A percentile compares a stretch with the other conserved stretches of the same genome.
Conservation (phyloP, 2,113 vertebrate species). For the Thinocorus orbignyianus region DNA sequence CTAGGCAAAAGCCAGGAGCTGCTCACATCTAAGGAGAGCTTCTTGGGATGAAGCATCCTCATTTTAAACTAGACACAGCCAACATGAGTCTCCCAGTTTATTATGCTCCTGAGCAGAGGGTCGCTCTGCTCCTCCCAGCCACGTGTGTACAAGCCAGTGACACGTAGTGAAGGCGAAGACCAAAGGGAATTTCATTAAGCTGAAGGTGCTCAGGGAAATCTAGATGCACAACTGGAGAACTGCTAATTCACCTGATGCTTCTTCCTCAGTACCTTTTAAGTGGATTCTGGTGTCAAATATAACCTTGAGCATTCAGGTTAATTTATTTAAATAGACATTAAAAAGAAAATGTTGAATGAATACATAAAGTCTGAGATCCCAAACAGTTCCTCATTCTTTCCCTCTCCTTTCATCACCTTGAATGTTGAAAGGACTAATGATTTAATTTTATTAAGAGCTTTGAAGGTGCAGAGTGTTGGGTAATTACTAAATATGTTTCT, state of each 20-base stretch:
- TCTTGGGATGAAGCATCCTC: background rate
- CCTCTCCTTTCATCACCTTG: constrained; percentile 41
- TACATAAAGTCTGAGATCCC: constrained; percentile 14
- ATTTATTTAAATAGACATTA: constrained; percentile 47
- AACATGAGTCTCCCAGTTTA: background rate
- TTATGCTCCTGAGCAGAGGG: background rate
- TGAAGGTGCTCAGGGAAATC: background rate
- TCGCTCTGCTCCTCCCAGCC: background rate
- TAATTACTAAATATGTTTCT: constrained; percentile 39
- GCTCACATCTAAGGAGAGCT: background rate
- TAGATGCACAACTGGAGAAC: background rate
- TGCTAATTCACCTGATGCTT: constrained; percentile 17
- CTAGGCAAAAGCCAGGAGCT: background rate
- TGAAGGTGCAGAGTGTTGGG: constrained; percentile 22
- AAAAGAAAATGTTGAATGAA: constrained; percentile 1
- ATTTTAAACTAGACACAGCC: background rate
- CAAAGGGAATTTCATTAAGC: background rate
- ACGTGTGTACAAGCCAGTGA: background rate
- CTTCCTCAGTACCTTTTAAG: background rate
- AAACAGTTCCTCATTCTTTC: constrained; percentile 45
- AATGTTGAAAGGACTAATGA: constrained; percentile 39
- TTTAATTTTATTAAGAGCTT: constrained; percentile 54
- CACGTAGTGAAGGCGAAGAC: background rate
- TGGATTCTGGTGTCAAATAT: constrained; percentile 15
- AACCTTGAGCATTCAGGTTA: constrained; percentile 40